Evolutionary conservation across 2,888 invertebrate genomes (phyloP), one percentile per base, ranked within the genome.

Genomic region (Urechis unicinctus): DNA sequence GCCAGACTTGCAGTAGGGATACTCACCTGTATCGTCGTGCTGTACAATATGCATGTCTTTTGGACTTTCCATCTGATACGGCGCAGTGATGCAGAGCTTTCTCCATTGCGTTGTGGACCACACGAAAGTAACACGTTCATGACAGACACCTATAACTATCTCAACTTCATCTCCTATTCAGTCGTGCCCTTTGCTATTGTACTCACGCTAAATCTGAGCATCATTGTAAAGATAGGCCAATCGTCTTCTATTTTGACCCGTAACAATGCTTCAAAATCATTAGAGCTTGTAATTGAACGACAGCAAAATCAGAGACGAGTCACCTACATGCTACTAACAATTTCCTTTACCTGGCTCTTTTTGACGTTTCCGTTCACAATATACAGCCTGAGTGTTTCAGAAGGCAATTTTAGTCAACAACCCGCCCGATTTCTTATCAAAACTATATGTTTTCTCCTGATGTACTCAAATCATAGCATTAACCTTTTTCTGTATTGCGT

Each of bases 131-230:
- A 65, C 24, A 53, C 60, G 28, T 56, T 69, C 53, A 57, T 68
- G 17, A 61, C 64, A 25, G 54, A 65, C 22, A 59, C 70, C 2
- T 67, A 69, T 30, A 68, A 71, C 0, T 67, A 67, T 65, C 57
- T 72, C 5, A 65, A 72, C 53, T 57, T 71, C 31, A 59, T 65
- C 2, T 48, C 69, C 6, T 73, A 72, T 60, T 70, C 70, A 17
- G 63, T 72, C 41, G 55, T 72, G 48, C 73, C 73, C 0, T 68
- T 68, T 21, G n/a, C 59, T 1, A 57, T 68, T 24, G 65, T 73
- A 5, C 55, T 71, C 6, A 22, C 66, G 1, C 68, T 73, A 47
- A 73, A 72, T 60, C 54, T 61, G 25, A 61, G 70, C 9, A 72
- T 71, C 22, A 68, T 69, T 22, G 31, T 49, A 3, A 36, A 36